Evolutionary conservation across 2,888 invertebrate species (phyloP), one percentile per base, ranked within the genome.

Genomic region (Eulithis testata): DNA sequence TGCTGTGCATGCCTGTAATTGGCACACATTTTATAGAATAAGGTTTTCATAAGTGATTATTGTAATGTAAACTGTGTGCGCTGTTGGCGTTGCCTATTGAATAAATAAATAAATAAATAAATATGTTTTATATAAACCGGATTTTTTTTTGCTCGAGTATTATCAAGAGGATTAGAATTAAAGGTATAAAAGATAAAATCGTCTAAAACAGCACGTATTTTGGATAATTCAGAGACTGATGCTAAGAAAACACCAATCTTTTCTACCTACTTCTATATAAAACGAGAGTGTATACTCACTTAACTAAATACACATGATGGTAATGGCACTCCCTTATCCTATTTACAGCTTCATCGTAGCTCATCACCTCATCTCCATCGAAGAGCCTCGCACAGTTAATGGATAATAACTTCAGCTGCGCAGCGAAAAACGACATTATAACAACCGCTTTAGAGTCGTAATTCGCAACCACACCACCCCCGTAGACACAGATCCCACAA

Each of bases 381-480:
- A 90, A 90, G 27, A 90, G 58, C 50, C 75, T 77, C n/a, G 75
- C 74, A 70, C 90, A 90, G 52, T 88, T 87, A 0, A 63, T 64
- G 40, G 79, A 83, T 43, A 93, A 65, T 12, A 92, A 60, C 59
- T 87, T 82, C 11, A 92, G 66, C 63, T 93, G 93, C 1, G 90
- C 92, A 65, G 85, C 74, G 58, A 91, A 87, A 81, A 92, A 92
- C 0, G 85, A 71, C 89, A 93, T 92, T 71, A 92, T 65, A 0
- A 83, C 86, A 0, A 92, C 81, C 4, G 89, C 85, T 49, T 88
- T 89, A 54, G 88, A 80, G 72, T 93, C 93, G 69, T 87, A 93
- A 74, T 72, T 85, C 0, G 89, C 90, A 0, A 91, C 86, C 2
- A 91, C 84, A 7, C 87, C 84, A 1, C 90, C 91, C 0, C 91